These are phyloP conservation scores for Torymus auratus DNA, from an alignment of 2,888 invertebrate genomes.

Conservation along the genomic window DNA sequence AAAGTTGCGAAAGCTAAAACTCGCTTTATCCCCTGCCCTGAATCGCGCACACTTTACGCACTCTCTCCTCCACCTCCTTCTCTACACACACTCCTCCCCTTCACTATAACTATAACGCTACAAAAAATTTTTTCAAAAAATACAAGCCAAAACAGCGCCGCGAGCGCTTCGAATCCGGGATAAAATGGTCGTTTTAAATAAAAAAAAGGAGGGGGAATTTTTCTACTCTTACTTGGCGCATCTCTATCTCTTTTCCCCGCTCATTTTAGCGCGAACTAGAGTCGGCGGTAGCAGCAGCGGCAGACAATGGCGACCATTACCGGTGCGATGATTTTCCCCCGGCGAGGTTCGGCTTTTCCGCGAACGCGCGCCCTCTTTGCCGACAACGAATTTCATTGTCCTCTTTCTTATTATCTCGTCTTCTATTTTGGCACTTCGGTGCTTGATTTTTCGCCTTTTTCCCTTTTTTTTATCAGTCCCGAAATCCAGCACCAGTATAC, in stretches of 20 bases:
- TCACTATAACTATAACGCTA: too few relatives aligned
- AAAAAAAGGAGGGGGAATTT: background rate
- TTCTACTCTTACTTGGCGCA: background rate
- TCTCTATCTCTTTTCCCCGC: background rate
- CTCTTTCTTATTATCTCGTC: constrained; percentile 53
- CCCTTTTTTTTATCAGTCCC: too few relatives aligned
- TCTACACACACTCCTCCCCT: too few relatives aligned
- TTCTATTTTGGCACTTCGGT: constrained; percentile 45
- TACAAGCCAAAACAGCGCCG: too few relatives aligned
- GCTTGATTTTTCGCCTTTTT: background rate
- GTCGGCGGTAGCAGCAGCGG: constrained; percentile 28
- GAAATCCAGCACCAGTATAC: too few relatives aligned
- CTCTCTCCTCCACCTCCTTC: too few relatives aligned
- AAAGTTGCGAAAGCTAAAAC: too few relatives aligned
- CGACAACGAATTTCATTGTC: constrained; percentile 54
- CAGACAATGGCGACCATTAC: constrained; percentile 70
- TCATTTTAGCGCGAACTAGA: background rate
- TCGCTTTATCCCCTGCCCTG: too few relatives aligned
- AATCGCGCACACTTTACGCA: too few relatives aligned
- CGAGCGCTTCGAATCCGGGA: background rate
- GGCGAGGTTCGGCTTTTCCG: constrained; percentile 45
- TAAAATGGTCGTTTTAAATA: constrained; percentile 38
- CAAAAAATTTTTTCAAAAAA: too few relatives aligned
- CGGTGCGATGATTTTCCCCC: constrained; percentile 69
- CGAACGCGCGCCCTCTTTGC: constrained; percentile 13